phyloP scores from a whole-genome alignment of 2,888 invertebrate genomes.

The Amphipoea oculea region DNA sequence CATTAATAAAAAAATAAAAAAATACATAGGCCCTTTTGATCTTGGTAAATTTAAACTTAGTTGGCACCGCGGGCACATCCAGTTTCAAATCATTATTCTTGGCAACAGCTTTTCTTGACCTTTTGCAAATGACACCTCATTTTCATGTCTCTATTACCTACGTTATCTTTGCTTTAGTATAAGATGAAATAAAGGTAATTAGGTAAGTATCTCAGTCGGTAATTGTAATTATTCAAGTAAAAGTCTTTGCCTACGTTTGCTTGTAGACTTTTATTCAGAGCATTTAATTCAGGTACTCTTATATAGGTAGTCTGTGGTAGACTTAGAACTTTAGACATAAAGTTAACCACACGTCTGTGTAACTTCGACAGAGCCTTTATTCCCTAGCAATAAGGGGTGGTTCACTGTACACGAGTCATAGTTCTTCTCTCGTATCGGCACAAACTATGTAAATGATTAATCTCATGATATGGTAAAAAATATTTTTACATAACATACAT shows the following conservation, averaged over 20 bases:
- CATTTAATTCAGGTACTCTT: background rate
- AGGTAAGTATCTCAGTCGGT: background rate
- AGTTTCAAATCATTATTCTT: constrained; percentile 34
- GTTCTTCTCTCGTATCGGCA: background rate
- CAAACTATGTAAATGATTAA: background rate
- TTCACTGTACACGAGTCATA: background rate
- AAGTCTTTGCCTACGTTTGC: background rate
- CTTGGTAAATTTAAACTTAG: constrained; percentile 10
- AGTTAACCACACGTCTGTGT: background rate
- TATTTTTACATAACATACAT: no score
- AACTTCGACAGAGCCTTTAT: background rate
- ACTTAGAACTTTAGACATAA: background rate
- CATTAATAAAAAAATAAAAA: no score
- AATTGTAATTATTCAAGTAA: background rate
- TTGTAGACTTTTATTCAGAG: background rate
- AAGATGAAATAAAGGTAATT: constrained; percentile 34
- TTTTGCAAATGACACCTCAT: constrained; percentile 40
- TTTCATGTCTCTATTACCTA: constrained; percentile 31
- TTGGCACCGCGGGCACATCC: background rate
- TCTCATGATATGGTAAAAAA: background rate
- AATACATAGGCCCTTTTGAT: background rate
- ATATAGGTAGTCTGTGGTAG: background rate
- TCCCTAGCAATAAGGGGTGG: background rate
- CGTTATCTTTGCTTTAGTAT: constrained; percentile 25
- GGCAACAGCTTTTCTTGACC: constrained; percentile 46